Evolutionary conservation across 2,113 vertebrate species (phyloP).

Genomic region (Silurus glanis): DNA sequence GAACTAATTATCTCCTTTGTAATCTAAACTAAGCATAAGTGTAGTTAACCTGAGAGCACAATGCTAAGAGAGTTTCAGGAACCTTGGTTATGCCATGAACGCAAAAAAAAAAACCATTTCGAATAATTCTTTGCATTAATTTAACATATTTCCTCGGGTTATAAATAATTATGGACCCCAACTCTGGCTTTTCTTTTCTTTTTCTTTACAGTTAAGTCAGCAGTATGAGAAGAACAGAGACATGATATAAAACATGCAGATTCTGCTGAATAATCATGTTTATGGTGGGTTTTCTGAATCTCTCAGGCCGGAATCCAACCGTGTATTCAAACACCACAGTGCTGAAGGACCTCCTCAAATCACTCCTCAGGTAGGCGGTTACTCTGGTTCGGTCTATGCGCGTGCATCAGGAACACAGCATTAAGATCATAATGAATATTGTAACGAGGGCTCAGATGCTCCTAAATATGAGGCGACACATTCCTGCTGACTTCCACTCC

Average conservation of each 20-base stretch:
- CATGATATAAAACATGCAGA: not conserved
- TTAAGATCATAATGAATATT: conserved; percentile 35
- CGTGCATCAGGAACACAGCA: not conserved
- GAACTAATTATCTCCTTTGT: not conserved
- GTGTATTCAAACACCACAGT: not conserved
- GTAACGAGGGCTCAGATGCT: conserved; percentile 40
- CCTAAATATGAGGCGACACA: conserved; percentile 49
- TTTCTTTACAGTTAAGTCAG: conserved; percentile 1
- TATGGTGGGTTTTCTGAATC: not conserved
- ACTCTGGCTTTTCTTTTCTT: not conserved
- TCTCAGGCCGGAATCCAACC: conserved; percentile 19
- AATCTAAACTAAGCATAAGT: not conserved
- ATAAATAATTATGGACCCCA: not conserved
- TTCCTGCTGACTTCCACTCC: conserved; percentile 37
- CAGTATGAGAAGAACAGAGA: not conserved
- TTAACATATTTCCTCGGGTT: not conserved
- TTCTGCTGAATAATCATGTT: conserved; percentile 26
- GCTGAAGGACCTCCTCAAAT: conserved; percentile 13
- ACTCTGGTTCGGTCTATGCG: not conserved
- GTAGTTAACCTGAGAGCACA: not conserved
- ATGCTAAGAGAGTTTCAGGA: not conserved
- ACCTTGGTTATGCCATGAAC: not conserved
- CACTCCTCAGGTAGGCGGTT: conserved; percentile 27
- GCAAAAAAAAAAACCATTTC: not conserved
- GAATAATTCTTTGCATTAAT: not conserved